phyloP scores from a whole-genome alignment of 2,113 vertebrate genomes.

The Gadus macrocephalus region DNA sequence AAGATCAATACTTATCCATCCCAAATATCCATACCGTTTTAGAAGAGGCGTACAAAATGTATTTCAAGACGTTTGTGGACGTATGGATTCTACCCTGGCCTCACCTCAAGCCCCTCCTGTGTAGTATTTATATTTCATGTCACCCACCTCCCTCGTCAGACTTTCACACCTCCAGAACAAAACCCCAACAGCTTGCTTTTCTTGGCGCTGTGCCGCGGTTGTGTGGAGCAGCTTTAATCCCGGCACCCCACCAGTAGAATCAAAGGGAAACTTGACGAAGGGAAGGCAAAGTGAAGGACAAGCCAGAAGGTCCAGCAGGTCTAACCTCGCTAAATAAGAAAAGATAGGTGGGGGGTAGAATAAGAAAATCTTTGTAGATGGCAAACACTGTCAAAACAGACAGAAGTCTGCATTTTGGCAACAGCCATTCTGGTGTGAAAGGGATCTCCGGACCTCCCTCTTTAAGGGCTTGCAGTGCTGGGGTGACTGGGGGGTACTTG shows the following conservation, averaged over 20 bases:
- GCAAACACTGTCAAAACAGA: slow-evolving; percentile 42
- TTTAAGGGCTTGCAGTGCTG: no score
- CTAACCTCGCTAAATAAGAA: neutral
- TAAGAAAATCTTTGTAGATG: slow-evolving; percentile 31
- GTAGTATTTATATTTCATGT: no score
- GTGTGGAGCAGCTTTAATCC: slow-evolving; percentile 24
- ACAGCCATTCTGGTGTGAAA: slow-evolving; percentile 22
- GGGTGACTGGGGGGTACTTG: no score
- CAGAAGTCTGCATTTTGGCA: slow-evolving; percentile 36
- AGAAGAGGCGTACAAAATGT: no score
- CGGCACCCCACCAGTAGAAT: slow-evolving; percentile 26
- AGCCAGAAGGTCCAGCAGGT: slow-evolving; percentile 8
- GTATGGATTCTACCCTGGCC: no score
- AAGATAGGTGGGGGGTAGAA: neutral
- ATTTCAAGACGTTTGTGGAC: no score
- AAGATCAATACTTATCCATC: no score
- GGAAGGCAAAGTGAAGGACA: slow-evolving; percentile 47
- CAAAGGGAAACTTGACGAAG: slow-evolving; percentile 32
- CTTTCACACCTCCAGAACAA: no score
- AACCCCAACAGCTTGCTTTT: slow-evolving; percentile 14
- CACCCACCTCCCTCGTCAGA: no score
- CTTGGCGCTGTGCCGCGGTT: slow-evolving; percentile 35
- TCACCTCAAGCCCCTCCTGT: no score
- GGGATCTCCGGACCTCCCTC: slow-evolving; percentile 17
- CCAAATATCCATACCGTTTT: no score